phyloP scores from a whole-genome alignment of 2,797 vertebrate genomes.

The Ctenochaetus hawaiiensis region DNA sequence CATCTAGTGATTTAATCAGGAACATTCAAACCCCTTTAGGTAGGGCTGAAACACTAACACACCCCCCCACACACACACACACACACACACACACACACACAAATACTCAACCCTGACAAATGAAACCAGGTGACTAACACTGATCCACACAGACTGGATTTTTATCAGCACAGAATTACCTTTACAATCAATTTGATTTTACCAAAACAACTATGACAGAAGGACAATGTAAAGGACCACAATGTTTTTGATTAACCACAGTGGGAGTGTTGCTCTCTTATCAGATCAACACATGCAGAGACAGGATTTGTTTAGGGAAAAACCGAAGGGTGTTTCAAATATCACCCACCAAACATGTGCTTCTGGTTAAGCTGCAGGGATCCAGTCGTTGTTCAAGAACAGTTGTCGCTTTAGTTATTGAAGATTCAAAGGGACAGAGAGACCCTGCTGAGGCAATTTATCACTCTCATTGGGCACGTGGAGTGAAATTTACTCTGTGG shows the following conservation, averaged over 20 bases:
- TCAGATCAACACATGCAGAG: not conserved
- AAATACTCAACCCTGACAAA: not conserved
- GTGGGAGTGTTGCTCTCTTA: not conserved
- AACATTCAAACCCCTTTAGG: not conserved
- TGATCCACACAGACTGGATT: not conserved
- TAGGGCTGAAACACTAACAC: not conserved
- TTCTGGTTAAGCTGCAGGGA: not conserved
- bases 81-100: not conserved
- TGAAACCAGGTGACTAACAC: conserved; percentile 20
- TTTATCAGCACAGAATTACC: not conserved
- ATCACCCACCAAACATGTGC: not conserved
- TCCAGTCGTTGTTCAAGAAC: not conserved
- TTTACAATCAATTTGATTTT: not conserved
- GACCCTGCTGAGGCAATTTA: no score
- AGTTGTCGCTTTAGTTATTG: not conserved
- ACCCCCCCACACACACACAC: not conserved
- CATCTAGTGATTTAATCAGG: conserved; percentile 41
- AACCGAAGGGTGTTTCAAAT: not conserved
- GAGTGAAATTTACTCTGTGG: not conserved
- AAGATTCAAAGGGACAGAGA: not conserved
- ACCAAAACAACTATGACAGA: not conserved
- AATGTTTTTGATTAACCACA: not conserved
- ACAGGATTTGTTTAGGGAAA: not conserved
- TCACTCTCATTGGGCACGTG: not conserved
- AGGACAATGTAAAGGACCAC: not conserved